Base-by-base conservation (phyloP, 2,113 vertebrate genomes). In the Cyanoramphus novaezelandiae region DNA sequence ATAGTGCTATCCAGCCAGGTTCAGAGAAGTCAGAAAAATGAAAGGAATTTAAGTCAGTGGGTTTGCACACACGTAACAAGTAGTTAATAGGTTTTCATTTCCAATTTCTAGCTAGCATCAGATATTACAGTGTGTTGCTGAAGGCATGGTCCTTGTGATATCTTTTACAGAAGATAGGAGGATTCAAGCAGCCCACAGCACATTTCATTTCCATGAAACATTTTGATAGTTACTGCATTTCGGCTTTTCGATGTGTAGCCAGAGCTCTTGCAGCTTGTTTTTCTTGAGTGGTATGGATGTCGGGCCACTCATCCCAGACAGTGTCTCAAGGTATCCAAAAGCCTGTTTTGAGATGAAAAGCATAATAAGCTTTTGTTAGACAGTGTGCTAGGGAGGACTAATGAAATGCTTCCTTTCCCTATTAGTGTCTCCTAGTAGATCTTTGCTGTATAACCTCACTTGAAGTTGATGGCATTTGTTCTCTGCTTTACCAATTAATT, bases 81-180 rank as follows among this genome's bases (percentile, higher is more conserved):
- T 33, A 91, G 63, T 53, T 80, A 74, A 77, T 21, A 62, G n/a
- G 49, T 69, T 90, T 92, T 78, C 43, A 68, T 92, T 94, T 95
- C 50, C 23, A 47, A 43, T 86, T 94, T 91, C 70, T 37, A 82
- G 44, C 67, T 89, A 90, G 70, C 49, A 74, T 78, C 78, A 82
- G 78, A 35, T 80, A 80, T 27, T 76, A 41, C 35, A 55, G 29
- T 12, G 33, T 65, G n/a, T 16, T 76, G 24, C 37, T 65, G 64
- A 72, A 81, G 46, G 53, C 43, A 33, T 16, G 3, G 55, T 64
- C 35, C 27, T 82, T 47, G 24, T 25, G 50, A 27, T 75, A 25
- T 35, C 50, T 88, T 74, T 72, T 74, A 80, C 0, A 3, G 44
- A 86, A 69, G 65, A 76, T 4, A 64, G 44, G 70, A 84, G 47